Base-by-base conservation (phyloP, 2,797 vertebrate species). In the Ispidina picta region DNA sequence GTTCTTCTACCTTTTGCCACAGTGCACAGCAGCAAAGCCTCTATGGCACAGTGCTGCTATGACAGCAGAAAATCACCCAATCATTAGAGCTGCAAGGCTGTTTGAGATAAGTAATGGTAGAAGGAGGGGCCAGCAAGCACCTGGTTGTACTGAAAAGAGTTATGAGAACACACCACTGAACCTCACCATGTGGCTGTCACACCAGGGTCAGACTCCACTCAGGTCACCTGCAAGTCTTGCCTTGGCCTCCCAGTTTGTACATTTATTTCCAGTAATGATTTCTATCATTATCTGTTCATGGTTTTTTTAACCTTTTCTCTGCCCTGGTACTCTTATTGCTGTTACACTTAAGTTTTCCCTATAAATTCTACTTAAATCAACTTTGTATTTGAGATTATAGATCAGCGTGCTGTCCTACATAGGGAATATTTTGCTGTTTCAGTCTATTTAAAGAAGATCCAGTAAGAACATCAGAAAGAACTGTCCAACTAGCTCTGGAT, bases 361-460 rank as follows among this genome's bases (percentile, higher is more conserved):
- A n/a, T 21, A 73, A 91, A 76, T 77, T 35, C 64, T 59, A 5
- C 65, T 58, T 76, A 82, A 94, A 87, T 70, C 77, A 78, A 37
- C 39, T 76, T 26, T 62, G 14, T 35, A 29, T 77, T 83, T 79
- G 54, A 75, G 66, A 60, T 46, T 15, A 69, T 16, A 69, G 63
- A 69, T 71, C 43, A 31, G 10, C 3, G 6, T 17, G 68, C 70
- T 62, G 65, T 76, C 44, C 28, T 28, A 46, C 54, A 41, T 35
- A 88, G 60, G 20, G 17, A 76, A 46, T 51, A 76, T 48, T 76
- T 63, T 41, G 28, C 84, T 60, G 54, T 78, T 86, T 79, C 66
- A 64, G n/a, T 66, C 37, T 56, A 21, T 41, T 37, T 52, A 78
- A 74, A 75, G 75, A 58, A 70, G 86, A 83, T 48, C 52, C 70